Evolutionary conservation across 2,113 vertebrate genomes (phyloP), one percentile per base, ranked within the genome.

Genomic region (Sebastes fasciatus): DNA sequence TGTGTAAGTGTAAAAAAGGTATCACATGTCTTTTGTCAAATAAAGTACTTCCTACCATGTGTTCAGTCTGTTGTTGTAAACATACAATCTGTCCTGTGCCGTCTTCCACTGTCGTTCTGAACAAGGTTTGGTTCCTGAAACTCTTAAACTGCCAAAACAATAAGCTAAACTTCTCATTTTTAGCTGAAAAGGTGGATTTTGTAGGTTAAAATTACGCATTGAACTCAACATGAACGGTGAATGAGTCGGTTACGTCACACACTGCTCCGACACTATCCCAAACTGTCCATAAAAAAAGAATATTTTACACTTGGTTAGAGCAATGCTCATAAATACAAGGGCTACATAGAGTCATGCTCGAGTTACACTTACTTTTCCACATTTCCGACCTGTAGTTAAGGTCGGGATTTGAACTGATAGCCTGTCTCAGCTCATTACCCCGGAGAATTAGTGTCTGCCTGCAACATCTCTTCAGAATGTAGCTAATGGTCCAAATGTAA

Each of bases 401-500:
- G 40, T 40, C 21, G 17, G 14, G 34, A 43, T 34, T 26, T 43
- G 62, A 67, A 21, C 26, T 61, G 14, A 17, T 5, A 64, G 60
- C 4, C 2, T 54, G 34, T 23, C 57, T 54, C 42, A 16, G 49
- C 51, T 57, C 49, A 51, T 62, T 40, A 40, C 16, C 13, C 43
- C 3, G 4, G 6, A 10, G 16, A 19, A 21, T 45, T 51, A 49
- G 51, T 61, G 34, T 64, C 68, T 70, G 23, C 58, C 49, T 51
- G 9, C 11, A 17, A 57, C 10, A 23, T 5, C 8, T 21, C 19
- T 54, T 49, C 46, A 42, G 49, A 70, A 19, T 49, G 61, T 3
- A 16, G 69, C 52, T 26, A 43, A 74, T 67, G 19, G 23, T 67
- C 62, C 62, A 66, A 57, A 52, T 26, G 42, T 62, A 34, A 62